phyloP scores from a whole-genome alignment of 2,113 vertebrate species.

The Leucoraja erinaceus region DNA sequence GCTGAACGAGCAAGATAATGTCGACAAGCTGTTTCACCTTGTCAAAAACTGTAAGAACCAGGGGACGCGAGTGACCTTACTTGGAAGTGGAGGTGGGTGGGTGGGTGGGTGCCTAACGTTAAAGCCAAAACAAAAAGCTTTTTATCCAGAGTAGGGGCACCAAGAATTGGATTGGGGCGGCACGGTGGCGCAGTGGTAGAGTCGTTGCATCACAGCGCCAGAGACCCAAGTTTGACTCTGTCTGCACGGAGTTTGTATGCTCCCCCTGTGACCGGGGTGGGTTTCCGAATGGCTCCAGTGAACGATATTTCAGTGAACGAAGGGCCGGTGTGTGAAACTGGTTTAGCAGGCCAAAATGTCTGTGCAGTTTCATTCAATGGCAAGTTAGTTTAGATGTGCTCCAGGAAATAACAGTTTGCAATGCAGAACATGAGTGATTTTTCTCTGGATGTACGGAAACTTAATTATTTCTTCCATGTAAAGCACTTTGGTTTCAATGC shows the following conservation, averaged over 20 bases:
- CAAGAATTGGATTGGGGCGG: too few relatives aligned
- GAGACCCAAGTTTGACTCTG: too few relatives aligned
- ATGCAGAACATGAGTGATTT: background rate
- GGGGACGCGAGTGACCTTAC: background rate
- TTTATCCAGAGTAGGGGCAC: too few relatives aligned
- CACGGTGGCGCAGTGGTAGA: too few relatives aligned
- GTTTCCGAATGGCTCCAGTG: too few relatives aligned
- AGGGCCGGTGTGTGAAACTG: background rate
- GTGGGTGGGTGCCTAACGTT: background rate
- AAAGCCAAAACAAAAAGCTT: too few relatives aligned
- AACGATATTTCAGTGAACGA: background rate
- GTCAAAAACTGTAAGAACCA: background rate
- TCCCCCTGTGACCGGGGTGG: too few relatives aligned
- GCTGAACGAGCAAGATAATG: background rate
- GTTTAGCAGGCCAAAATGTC: background rate
- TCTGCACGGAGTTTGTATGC: too few relatives aligned
- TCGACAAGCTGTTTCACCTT: constrained; percentile 13
- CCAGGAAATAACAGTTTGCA: background rate
- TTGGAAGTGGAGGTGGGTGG: background rate
- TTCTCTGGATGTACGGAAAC: too few relatives aligned
- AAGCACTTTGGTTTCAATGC: too few relatives aligned
- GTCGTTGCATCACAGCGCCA: too few relatives aligned
- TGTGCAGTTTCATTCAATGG: background rate
- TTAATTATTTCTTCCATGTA: too few relatives aligned
- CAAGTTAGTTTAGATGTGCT: background rate